Evolutionary conservation across 1,140 invertebrate species (phyloP).

Genomic region (Periplaneta americana): DNA sequence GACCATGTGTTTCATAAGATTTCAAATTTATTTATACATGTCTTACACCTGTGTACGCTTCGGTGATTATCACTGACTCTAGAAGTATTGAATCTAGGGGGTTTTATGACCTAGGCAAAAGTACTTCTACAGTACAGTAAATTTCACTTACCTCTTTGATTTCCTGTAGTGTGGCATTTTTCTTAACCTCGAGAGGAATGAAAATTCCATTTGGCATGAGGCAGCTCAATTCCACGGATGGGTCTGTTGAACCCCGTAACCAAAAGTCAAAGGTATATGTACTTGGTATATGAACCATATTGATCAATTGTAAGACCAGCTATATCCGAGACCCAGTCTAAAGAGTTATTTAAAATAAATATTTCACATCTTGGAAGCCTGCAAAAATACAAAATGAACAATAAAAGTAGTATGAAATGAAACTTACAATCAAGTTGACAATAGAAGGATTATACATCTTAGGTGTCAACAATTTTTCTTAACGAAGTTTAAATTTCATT

Average conservation of each 20-base stretch:
- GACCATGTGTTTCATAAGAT: no score
- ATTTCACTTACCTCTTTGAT: slow-evolving; percentile 73
- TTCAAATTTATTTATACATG: no score
- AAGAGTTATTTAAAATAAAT: not conserved
- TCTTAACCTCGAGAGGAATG: slow-evolving; percentile 61
- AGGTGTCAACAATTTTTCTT: not conserved
- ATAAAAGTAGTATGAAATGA: no score
- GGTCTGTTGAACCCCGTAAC: slow-evolving; percentile 47
- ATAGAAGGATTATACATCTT: not conserved
- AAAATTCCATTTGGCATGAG: slow-evolving; percentile 80
- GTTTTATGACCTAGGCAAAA: no score
- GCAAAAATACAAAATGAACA: not conserved
- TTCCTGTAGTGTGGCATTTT: slow-evolving; percentile 69
- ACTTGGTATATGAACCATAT: slow-evolving; percentile 57
- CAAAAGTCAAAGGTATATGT: slow-evolving; percentile 57
- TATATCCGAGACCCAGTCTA: not conserved
- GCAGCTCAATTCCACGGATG: slow-evolving; percentile 64
- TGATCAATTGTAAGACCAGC: not conserved
- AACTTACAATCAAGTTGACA: not conserved
- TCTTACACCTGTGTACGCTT: no score
- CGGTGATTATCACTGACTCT: no score
- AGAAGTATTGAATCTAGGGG: no score
- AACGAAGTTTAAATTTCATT: no score
- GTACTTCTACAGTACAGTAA: no score
- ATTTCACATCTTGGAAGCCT: not conserved